phyloP scores from a whole-genome alignment of 2,113 vertebrate genomes.

The Tympanuchus pallidicinctus region DNA sequence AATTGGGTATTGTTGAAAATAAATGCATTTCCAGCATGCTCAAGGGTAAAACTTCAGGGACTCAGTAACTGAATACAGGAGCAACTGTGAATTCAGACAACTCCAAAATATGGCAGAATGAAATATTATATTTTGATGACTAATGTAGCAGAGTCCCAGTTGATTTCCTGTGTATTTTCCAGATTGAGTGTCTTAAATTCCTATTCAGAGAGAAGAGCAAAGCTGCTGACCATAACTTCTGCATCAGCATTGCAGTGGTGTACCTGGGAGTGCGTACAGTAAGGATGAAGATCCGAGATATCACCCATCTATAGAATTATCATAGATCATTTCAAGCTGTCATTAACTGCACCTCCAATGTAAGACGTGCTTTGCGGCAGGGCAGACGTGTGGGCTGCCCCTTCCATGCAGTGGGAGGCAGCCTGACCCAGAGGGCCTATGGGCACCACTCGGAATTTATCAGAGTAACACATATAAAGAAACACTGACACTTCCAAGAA shows the following conservation, averaged over 20 bases:
- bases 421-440: background rate
- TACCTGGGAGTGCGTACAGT: background rate
- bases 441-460: background rate
- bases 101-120: background rate
- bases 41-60: background rate
- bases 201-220: background rate
- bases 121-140: background rate
- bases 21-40: background rate
- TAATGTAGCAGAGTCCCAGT: background rate
- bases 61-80: background rate
- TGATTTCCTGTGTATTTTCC: background rate
- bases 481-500: background rate
- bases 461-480: background rate
- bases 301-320: background rate
- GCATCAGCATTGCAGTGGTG: background rate
- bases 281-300: background rate
- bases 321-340: background rate
- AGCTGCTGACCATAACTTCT: background rate
- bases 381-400: accelerated
- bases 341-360: accelerated
- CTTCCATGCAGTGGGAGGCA: background rate
- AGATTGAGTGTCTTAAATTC: background rate
- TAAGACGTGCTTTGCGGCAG: background rate
- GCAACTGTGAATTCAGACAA: background rate
- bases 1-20: background rate